These are phyloP conservation scores for Dendrocincla tyrannina DNA, from an alignment of 2,797 vertebrate species.

Conservation along the genomic window DNA sequence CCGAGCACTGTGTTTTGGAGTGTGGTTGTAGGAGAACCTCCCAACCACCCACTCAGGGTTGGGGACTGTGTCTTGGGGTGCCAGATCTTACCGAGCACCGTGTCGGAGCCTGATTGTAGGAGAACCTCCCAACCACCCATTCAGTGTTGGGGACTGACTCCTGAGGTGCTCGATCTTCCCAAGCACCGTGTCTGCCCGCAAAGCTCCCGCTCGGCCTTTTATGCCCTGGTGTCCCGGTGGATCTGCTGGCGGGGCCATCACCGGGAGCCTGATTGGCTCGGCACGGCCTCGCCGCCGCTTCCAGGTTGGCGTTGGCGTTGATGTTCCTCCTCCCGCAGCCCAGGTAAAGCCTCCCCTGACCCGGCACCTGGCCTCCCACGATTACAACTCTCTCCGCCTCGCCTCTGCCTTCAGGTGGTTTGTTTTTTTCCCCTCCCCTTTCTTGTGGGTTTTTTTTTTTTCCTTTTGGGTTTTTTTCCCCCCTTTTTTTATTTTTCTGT, in stretches of 20 bases:
- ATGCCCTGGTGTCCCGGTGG: not conserved
- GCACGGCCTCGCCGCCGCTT: not conserved
- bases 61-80: too few species aligned
- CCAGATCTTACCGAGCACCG: not conserved
- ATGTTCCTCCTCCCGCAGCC: constrained; percentile 73
- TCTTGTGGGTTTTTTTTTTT: not conserved
- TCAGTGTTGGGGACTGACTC: too few species aligned
- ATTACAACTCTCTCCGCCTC: not conserved
- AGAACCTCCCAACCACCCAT: too few species aligned
- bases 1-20: not conserved
- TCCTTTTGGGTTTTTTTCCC: too few species aligned
- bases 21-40: not conserved
- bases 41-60: not conserved
- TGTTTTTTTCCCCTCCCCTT: not conserved
- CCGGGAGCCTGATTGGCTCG: constrained; percentile 64
- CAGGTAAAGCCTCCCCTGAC: constrained; percentile 82
- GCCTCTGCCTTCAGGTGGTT: not conserved
- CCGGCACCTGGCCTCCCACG: constrained; percentile 68
- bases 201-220: not conserved
- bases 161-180: too few species aligned
- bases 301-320: not conserved
- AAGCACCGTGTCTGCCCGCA: too few species aligned
- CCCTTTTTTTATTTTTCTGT: not conserved
- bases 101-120: not conserved
- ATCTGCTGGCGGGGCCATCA: not conserved